phyloP scores from a whole-genome alignment of 2,797 vertebrate genomes.

The Gadopsis bispinosus region DNA sequence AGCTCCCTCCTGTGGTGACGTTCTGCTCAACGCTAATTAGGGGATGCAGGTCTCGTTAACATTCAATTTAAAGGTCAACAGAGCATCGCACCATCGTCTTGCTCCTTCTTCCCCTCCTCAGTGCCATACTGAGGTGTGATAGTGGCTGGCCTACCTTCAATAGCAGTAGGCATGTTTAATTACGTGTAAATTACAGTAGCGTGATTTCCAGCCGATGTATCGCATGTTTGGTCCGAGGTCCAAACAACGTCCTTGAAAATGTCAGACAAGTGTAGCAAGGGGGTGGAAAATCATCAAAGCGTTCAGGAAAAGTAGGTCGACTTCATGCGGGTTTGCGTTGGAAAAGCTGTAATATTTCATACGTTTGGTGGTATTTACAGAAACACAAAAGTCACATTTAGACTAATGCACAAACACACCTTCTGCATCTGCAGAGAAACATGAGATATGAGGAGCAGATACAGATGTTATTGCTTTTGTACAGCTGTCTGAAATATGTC shows the following conservation, averaged over 20 bases:
- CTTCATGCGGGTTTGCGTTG: neutral
- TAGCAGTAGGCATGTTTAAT: constrained; percentile 33
- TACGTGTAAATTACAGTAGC: constrained; percentile 24
- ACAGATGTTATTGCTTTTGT: constrained; percentile 59
- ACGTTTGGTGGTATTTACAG: constrained; percentile 19
- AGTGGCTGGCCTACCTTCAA: constrained; percentile 27
- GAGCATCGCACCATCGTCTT: constrained; percentile 69
- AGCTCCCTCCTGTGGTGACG: constrained; percentile 68
- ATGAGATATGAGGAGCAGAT: constrained; percentile 31
- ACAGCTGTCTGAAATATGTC: constrained; percentile 73
- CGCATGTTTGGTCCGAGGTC: constrained; percentile 35
- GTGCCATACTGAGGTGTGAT: neutral
- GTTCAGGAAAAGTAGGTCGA: neutral
- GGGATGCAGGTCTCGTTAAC: constrained; percentile 85
- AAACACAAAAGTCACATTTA: constrained; percentile 30
- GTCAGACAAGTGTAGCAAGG: neutral
- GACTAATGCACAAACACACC: constrained; percentile 13
- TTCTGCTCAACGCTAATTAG: constrained; percentile 84
- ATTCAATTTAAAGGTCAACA: constrained; percentile 86
- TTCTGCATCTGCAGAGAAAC: constrained; percentile 16
- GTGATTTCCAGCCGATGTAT: constrained; percentile 14
- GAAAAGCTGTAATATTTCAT: constrained; percentile 11
- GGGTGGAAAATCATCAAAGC: neutral
- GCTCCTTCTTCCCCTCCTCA: constrained; percentile 37
- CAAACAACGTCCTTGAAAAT: constrained; percentile 6